Conservation (phyloP, 2,113 vertebrate genomes). For the Sisor rabdophorus region DNA sequence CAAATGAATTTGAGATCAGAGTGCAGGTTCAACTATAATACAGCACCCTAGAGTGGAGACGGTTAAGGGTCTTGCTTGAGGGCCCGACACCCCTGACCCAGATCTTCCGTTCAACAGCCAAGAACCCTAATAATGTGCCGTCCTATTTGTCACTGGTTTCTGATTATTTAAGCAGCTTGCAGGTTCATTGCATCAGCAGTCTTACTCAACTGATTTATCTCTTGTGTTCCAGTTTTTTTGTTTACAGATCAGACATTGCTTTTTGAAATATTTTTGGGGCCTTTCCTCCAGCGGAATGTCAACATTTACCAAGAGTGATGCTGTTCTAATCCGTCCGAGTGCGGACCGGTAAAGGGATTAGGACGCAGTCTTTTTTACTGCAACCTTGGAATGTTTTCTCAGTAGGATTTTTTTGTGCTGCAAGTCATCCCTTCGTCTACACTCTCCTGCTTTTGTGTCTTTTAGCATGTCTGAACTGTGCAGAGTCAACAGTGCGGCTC, state of each 20-base stretch:
- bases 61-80: too few species aligned
- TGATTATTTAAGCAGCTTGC: neutral
- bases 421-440: slow-evolving; percentile 40
- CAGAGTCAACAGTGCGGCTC: slow-evolving; percentile 48
- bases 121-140: too few species aligned
- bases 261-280: slow-evolving; percentile 45
- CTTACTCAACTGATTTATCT: slow-evolving; percentile 1
- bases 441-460: slow-evolving; percentile 43
- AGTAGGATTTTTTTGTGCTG: slow-evolving; percentile 41
- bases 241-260: slow-evolving; percentile 23
- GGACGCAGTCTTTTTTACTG: slow-evolving; percentile 46
- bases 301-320: slow-evolving; percentile 49
- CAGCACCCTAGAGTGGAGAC: too few species aligned
- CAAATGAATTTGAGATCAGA: too few species aligned
- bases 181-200: neutral
- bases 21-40: too few species aligned
- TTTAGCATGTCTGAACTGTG: slow-evolving; percentile 43
- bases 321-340: slow-evolving; percentile 48
- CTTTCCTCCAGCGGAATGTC: slow-evolving; percentile 44
- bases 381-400: slow-evolving; percentile 44
- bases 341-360: slow-evolving; percentile 44
- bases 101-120: too few species aligned
- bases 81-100: too few species aligned
- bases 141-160: too few species aligned
- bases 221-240: slow-evolving; percentile 12